Evolutionary conservation across 2,113 vertebrate genomes (phyloP).

Genomic region (Ascaphus truei): DNA sequence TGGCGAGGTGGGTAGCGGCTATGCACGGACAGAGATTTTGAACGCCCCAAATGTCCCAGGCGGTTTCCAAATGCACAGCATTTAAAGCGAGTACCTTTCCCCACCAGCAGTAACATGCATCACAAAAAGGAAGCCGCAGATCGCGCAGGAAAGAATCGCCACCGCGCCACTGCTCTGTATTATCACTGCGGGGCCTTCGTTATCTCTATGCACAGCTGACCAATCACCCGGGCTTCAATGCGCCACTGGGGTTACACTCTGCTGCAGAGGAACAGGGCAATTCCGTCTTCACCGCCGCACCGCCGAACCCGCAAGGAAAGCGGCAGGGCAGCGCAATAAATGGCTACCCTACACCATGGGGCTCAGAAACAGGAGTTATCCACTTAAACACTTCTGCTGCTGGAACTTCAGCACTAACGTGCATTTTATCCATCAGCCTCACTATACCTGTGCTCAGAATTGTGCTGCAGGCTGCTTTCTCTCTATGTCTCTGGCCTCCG

Average conservation of each 20-base stretch:
- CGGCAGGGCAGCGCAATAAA: background rate
- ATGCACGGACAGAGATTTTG: too few species aligned
- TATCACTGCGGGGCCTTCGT: slow-evolving; percentile 8
- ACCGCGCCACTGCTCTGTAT: slow-evolving; percentile 7
- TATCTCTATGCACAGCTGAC: slow-evolving; percentile 19
- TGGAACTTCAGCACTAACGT: too few species aligned
- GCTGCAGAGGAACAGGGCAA: slow-evolving; percentile 20
- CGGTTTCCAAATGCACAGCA: too few species aligned
- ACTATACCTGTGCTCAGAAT: too few species aligned
- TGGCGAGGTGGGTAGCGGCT: too few species aligned
- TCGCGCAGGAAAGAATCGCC: background rate
- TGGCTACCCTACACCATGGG: too few species aligned
- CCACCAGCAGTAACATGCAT: slow-evolving; percentile 9
- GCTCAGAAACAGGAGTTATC: too few species aligned
- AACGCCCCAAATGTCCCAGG: too few species aligned
- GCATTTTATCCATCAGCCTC: too few species aligned
- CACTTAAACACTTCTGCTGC: too few species aligned
- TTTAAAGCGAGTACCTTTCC: background rate
- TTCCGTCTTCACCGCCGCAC: slow-evolving; percentile 19
- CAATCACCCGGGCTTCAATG: slow-evolving; percentile 21
- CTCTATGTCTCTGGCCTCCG: background rate
- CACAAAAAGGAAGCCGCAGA: slow-evolving; percentile 16
- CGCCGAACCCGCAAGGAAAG: background rate
- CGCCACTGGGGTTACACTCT: slow-evolving; percentile 14
- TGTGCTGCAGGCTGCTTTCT: too few species aligned